These are phyloP conservation scores for Gymnobelideus leadbeateri DNA, from an alignment of 2,113 vertebrate species.

Conservation along the genomic window DNA sequence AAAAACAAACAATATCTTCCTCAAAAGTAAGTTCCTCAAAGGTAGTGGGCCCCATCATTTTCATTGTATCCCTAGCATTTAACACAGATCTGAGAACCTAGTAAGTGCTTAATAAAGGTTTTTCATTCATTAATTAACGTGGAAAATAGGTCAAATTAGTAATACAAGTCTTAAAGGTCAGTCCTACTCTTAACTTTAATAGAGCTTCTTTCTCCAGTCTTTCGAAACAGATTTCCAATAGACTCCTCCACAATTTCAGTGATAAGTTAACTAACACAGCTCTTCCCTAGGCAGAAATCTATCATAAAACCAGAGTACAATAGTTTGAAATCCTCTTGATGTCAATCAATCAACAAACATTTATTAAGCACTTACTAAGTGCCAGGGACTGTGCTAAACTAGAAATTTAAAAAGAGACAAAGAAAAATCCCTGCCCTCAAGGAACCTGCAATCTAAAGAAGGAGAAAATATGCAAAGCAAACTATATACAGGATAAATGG, in stretches of 20 bases:
- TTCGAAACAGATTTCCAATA: conserved; percentile 20
- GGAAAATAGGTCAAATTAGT: not conserved
- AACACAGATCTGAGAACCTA: not conserved
- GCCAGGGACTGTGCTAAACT: not conserved
- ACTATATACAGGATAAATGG: not conserved
- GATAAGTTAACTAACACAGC: conserved; percentile 5
- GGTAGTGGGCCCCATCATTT: not conserved
- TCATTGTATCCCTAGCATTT: not conserved
- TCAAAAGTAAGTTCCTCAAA: not conserved
- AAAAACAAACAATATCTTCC: not conserved
- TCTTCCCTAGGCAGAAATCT: not conserved
- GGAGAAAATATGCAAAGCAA: not conserved
- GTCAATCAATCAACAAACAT: not conserved
- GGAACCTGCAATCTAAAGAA: not conserved
- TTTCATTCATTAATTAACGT: not conserved
- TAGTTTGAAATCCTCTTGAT: not conserved
- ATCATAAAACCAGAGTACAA: not conserved
- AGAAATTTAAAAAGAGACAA: too few species aligned
- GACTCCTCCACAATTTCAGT: conserved; percentile 5
- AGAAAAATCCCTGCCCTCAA: not conserved
- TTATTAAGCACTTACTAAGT: not conserved
- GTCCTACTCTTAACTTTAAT: not conserved
- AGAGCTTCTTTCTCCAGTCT: conserved; percentile 4
- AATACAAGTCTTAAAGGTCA: not conserved
- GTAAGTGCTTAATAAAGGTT: not conserved